A percentile compares a stretch with the other conserved stretches of the same genome.
Evolutionary conservation across 2,113 vertebrate genomes (phyloP).

Genomic region (Dasypus novemcinctus): DNA sequence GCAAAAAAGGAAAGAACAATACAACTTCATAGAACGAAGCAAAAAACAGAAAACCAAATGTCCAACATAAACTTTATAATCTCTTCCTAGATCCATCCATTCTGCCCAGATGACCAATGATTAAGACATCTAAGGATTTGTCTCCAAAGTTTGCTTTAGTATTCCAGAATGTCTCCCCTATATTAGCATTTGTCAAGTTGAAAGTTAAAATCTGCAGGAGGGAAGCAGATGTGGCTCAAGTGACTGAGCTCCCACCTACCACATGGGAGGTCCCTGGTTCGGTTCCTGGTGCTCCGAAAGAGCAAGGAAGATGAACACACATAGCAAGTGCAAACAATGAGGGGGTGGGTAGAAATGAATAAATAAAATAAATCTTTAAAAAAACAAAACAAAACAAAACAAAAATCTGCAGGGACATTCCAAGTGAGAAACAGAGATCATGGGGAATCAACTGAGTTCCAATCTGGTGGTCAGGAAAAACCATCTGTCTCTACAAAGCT

Average conservation of each 20-base stretch:
- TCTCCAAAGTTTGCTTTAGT: neutral
- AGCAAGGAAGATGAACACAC: too few relatives aligned
- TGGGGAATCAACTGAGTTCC: neutral
- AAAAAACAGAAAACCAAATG: neutral
- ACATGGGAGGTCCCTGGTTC: too few relatives aligned
- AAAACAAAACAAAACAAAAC: too few relatives aligned
- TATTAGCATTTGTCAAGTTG: neutral
- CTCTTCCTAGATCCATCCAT: neutral
- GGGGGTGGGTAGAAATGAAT: too few relatives aligned
- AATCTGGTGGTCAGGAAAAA: neutral
- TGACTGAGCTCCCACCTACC: too few relatives aligned
- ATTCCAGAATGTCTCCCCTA: neutral
- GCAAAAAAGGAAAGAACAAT: constrained; percentile 38
- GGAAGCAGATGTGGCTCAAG: too few relatives aligned
- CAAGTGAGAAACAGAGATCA: neutral
- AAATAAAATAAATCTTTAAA: too few relatives aligned
- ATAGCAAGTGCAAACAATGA: too few relatives aligned
- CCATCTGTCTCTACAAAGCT: neutral
- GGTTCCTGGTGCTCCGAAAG: too few relatives aligned
- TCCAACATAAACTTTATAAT: neutral
- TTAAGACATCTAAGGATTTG: neutral
- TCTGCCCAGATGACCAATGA: neutral
- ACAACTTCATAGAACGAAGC: neutral
- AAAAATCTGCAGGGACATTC: neutral
- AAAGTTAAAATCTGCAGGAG: neutral